Evolutionary conservation across 1,140 invertebrate species (phyloP), one percentile per base, ranked within the genome.

Genomic region (Listronotus bonariensis): DNA sequence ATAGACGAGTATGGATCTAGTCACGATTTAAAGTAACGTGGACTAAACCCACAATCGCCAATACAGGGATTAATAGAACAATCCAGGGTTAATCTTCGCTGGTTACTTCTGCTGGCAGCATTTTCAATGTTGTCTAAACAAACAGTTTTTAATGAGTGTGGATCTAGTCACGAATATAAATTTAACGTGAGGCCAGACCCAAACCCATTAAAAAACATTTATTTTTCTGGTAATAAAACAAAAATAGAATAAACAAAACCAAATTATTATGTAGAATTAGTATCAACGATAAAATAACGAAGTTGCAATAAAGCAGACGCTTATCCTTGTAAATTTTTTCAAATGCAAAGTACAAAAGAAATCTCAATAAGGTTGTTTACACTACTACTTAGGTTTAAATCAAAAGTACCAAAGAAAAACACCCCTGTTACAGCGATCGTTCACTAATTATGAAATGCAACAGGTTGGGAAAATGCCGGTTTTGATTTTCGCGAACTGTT

Each of bases 1-100:
- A 85, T 87, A 89, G 88, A 89, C 88, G 88, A 90, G 89, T 90
- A 88, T 89, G 88, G 87, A 89, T 90, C 88, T 90, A 90, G 89
- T 90, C 88, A 90, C 86, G 85, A 82, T 76, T 60, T 69, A 69
- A 74, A 73, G 71, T 53, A 74, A 85, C 87, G 87, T 88, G 86
- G 82, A 89, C 88, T 84, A 90, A 86, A 89, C 85, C 82, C 85
- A 85, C 85, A 89, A 88, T 86, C 87, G 86, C 84, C 88, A 83
- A 88, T 85, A 86, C 85, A 81, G 68, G 65, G 65, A 58, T 68
- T 55, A 61, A 36, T 36, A 36, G 9, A 51, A 20, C 15, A 48
- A 12, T 32, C 38, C 56, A 31, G 17, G 11, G 17, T 48, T 14
- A 1, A 10, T 12, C 14, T 1, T 32, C 20, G 20, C 20, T 26